phyloP scores from a whole-genome alignment of 1,140 invertebrate species.

The Liolophura sinensis region DNA sequence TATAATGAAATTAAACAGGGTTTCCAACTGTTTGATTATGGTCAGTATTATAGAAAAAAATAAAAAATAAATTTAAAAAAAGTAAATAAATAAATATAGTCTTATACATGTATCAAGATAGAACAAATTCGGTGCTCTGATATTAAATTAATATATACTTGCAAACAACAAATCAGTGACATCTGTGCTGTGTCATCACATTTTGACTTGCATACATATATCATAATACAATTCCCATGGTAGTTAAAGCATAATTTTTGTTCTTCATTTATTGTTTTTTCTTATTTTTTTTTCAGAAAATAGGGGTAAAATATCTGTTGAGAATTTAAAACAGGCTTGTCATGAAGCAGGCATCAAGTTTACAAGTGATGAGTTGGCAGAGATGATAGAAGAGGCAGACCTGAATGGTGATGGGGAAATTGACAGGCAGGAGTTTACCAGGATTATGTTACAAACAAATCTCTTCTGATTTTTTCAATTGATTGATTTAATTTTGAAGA shows the following conservation, averaged over 20 bases:
- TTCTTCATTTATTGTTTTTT: constrained; percentile 2
- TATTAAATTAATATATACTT: neutral
- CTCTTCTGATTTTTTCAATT: constrained; percentile 36
- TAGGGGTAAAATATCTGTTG: constrained; percentile 44
- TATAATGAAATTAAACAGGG: constrained; percentile 56
- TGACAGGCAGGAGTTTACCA: constrained; percentile 54
- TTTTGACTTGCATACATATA: neutral
- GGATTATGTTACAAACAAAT: constrained; percentile 57
- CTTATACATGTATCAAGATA: too few species aligned
- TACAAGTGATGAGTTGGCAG: constrained; percentile 48
- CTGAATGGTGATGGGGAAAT: constrained; percentile 54
- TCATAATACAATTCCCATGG: too few species aligned
- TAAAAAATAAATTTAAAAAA: neutral
- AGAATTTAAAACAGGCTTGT: constrained; percentile 45
- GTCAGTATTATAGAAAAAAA: constrained; percentile 25
- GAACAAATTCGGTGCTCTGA: too few species aligned
- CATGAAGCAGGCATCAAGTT: constrained; percentile 49
- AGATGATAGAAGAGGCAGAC: constrained; percentile 57
- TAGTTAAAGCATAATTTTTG: too few species aligned
- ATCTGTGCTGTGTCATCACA: neutral
- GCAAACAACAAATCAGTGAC: too few species aligned
- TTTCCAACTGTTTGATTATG: constrained; percentile 55
- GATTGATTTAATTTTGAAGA: too few species aligned
- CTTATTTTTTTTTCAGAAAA: constrained; percentile 29
- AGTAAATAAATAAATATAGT: too few species aligned